Evolutionary conservation across 2,113 vertebrate genomes (phyloP).

Genomic region (Potamarius usumacintae): DNA sequence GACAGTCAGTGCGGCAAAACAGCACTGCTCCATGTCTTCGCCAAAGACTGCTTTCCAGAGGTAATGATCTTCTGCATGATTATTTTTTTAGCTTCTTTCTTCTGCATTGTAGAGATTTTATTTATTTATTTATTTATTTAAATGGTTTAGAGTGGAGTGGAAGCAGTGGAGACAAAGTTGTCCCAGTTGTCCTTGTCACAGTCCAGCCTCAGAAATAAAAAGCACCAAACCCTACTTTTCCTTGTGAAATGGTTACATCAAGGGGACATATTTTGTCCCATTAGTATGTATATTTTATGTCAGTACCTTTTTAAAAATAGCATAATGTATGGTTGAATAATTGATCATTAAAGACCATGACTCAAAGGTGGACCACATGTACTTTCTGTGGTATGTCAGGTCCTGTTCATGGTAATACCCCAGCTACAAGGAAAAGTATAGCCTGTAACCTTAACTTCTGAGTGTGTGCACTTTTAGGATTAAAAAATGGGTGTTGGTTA

Average conservation of each 20-base stretch:
- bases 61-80: constrained; percentile 74
- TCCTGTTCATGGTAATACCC: neutral
- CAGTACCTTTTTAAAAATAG: neutral
- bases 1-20: constrained; percentile 87
- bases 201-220: neutral
- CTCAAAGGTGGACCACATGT: neutral
- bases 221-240: neutral
- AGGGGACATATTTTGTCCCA: neutral
- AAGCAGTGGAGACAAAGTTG: constrained; percentile 7
- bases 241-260: neutral
- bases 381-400: neutral
- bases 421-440: neutral
- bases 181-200: neutral
- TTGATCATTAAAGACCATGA: neutral
- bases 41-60: constrained; percentile 87
- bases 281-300: neutral
- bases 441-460: neutral
- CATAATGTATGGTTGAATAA: neutral
- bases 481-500: neutral
- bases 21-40: constrained; percentile 83
- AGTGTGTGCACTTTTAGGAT: neutral
- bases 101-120: neutral
- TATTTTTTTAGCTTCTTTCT: neutral
- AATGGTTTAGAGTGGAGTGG: neutral
- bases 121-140: neutral